phyloP scores from a whole-genome alignment of 2,888 invertebrate species.

The Phalangium opilio region DNA sequence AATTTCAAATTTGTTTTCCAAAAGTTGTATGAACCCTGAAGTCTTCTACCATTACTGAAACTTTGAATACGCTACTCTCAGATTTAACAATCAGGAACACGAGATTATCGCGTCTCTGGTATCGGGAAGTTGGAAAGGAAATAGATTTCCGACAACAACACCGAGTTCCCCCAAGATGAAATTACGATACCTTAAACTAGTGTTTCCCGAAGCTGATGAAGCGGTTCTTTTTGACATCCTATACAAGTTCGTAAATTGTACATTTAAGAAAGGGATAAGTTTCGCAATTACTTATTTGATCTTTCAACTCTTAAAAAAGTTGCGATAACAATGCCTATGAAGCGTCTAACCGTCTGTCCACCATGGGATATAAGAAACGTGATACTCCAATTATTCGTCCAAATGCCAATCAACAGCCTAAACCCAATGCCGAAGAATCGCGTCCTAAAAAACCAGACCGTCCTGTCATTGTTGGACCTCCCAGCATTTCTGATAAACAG shows the following conservation, averaged over 20 bases:
- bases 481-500: conserved; percentile 21
- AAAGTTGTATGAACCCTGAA: too few relatives aligned
- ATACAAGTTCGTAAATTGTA: conserved; percentile 21
- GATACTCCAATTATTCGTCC: conserved; percentile 42
- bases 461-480: conserved; percentile 15
- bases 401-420: conserved; percentile 27
- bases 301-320: too few relatives aligned
- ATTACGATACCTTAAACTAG: conserved; percentile 63
- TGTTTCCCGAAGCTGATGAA: conserved; percentile 80
- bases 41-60: too few relatives aligned
- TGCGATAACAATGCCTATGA: conserved; percentile 82
- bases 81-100: conserved; percentile 21
- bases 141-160: conserved; percentile 5
- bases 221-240: conserved; percentile 55
- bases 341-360: conserved; percentile 60
- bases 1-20: too few relatives aligned
- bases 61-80: too few relatives aligned
- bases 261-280: too few relatives aligned
- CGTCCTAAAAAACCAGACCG: conserved; percentile 13
- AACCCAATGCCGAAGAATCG: conserved; percentile 15
- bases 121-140: conserved; percentile 11
- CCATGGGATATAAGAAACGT: conserved; percentile 66
- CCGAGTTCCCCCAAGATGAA: conserved; percentile 22
- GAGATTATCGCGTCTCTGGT: conserved; percentile 20
- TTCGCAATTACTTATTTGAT: too few relatives aligned